Base-by-base conservation (phyloP, 2,113 vertebrate genomes). In the Spea multiplicata region DNA sequence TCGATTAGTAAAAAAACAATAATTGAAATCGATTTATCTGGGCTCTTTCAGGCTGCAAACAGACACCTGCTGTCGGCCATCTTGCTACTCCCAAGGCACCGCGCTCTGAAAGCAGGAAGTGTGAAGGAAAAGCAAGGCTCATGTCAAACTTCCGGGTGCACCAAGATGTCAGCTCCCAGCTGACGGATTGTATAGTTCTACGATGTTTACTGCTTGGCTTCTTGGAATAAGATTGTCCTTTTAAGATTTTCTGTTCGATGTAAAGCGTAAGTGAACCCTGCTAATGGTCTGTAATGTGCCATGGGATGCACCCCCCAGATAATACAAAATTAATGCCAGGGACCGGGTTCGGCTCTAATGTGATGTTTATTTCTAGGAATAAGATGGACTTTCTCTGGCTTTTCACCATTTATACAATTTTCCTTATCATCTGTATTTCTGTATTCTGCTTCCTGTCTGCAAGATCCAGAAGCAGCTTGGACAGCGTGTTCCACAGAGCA, bases 381-480 rank as follows among this genome's bases (percentile, higher is more conserved):
- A 17, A 83, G 66, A 99, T 99, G 96, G 96, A 98, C 46, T 98
- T 99, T 82, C 88, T 97, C 83, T 87, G 87, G 0, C 90, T 99
- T 9, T 95, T 98, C 80, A 65, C 85, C 0, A 5, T 94, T 12
- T 98, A 99, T 81, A 64, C 95, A 49, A 62, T 81, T 2, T 80
- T 87, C 12, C 79, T 97, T 62, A 83, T 97, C 9, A 9, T 86
- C 0, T 73, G 88, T 30, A 71, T 88, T 0, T 81, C 83, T 2
- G 55, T 91, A 0, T 89, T 95, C 47, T 96, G 94, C 74, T 59
- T 85, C 79, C 94, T 92, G 84, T 90, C 89, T 0, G 92, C 89
- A 3, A 89, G 88, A 70, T 89, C 87, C 14, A 85, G 89, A 48
- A 89, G 80, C n/a, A 87, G 89, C 0, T 80, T 93, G 57, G 83